Base-by-base conservation (phyloP, 2,797 vertebrate species). In the Phataginus tricuspis region DNA sequence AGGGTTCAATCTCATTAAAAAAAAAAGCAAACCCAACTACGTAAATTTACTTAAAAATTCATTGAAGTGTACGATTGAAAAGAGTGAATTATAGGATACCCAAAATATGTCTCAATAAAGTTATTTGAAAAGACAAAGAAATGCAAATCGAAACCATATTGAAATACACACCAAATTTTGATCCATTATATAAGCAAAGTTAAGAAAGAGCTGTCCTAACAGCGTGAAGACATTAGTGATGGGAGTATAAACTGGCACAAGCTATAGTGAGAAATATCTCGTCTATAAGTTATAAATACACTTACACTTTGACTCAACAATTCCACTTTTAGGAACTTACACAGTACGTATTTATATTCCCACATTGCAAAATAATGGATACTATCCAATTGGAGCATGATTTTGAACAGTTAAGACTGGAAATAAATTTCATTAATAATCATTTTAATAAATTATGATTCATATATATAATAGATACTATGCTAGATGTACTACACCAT, bases 271-370 rank as follows among this genome's bases (percentile, higher is more conserved):
- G 49, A 72, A 94, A 90, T 31, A 94, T 1, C 68, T 87, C n/a
- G 51, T 57, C 66, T 95, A 63, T 88, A 88, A 77, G 86, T 75
- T 77, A 72, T 18, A 92, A 84, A 88, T 57, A 63, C 31, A 91
- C 21, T 83, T 31, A 74, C 21, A 29, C 6, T 93, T 37, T 88
- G 51, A 93, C 42, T 64, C 64, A 68, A 45, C 29, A 84, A 72
- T 79, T 68, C 39, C 16, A 84, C n/a, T 88, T 86, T 69, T 71
- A 88, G 86, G 63, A 96, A 89, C 64, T 63, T 80, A 95, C 7
- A 95, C 27, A 45, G 45, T 12, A 45, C 77, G 37, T 3, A 79
- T 34, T 80, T 90, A 91, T 5, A 78, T 69, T 82, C 18, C 72
- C 42, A 86, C 19, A n/a, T 25, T 78, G 51, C 6, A 92, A 80